Evolutionary conservation across 2,113 vertebrate species (phyloP).

Genomic region (Podiceps cristatus): DNA sequence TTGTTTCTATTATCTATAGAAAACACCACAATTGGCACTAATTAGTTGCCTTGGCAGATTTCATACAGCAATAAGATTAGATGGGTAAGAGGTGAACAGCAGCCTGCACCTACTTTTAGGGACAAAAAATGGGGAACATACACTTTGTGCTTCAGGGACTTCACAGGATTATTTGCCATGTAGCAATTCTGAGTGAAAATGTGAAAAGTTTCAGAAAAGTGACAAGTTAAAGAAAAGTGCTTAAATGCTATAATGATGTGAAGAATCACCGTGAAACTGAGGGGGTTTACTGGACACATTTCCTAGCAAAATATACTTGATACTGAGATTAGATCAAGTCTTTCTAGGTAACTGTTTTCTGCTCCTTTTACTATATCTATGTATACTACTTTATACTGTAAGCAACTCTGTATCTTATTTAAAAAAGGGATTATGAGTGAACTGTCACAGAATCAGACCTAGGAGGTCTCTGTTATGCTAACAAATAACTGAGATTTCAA

Average conservation of each 20-base stretch:
- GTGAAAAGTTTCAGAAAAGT: neutral
- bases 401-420: neutral
- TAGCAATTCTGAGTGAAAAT: neutral
- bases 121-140: accelerated
- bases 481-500: neutral
- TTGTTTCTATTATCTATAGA: neutral
- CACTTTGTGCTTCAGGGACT: neutral
- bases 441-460: neutral
- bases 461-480: neutral
- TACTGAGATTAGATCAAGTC: neutral
- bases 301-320: neutral
- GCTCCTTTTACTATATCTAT: neutral
- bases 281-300: neutral
- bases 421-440: neutral
- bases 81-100: neutral
- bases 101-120: neutral
- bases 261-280: neutral
- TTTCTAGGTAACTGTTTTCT: accelerated
- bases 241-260: neutral
- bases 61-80: neutral
- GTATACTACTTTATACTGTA: neutral
- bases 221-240: neutral
- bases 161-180: neutral
- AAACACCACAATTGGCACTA: neutral
- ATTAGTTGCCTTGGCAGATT: neutral